A percentile compares a stretch with the other conserved stretches of the same genome.
Evolutionary conservation across 2,888 invertebrate genomes (phyloP).

Genomic region (Ophion ellenae): DNA sequence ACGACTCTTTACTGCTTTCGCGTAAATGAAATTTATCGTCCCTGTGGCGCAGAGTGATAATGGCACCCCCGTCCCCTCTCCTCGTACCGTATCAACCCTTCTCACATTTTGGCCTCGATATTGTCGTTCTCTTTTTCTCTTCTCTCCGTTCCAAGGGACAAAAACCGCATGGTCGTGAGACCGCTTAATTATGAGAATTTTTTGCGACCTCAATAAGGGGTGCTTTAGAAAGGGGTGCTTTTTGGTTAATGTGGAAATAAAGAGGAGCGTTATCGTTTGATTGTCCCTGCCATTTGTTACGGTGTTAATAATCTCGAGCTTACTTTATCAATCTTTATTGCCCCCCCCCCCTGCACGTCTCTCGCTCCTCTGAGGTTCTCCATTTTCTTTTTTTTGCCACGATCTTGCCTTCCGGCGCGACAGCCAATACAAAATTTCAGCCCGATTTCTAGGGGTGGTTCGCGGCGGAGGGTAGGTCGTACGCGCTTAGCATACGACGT

Average conservation of each 20-base stretch:
- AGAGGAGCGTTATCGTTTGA: background rate
- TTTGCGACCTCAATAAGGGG: no score
- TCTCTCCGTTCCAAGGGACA: no score
- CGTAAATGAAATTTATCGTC: slow-evolving; percentile 64
- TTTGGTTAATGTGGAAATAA: background rate
- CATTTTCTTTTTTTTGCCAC: background rate
- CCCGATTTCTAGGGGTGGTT: slow-evolving; percentile 49
- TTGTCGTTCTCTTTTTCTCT: no score
- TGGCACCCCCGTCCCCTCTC: background rate
- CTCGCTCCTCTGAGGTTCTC: background rate
- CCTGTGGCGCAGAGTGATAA: slow-evolving; percentile 39
- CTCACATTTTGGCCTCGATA: background rate
- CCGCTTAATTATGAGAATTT: no score
- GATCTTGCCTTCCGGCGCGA: background rate
- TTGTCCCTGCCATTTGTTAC: background rate
- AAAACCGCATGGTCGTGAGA: no score
- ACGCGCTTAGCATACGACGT: slow-evolving; percentile 60
- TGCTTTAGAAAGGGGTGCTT: background rate
- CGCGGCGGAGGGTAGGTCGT: slow-evolving; percentile 45
- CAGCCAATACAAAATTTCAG: slow-evolving; percentile 43
- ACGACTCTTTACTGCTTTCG: slow-evolving; percentile 27
- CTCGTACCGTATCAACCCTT: background rate
- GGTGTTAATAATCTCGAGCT: background rate
- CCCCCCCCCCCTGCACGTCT: background rate
- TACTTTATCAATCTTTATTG: background rate